Conservation (phyloP, 37 sponge, comb jelly and placozoan genomes). For the Chondrosia reniformis region DNA sequence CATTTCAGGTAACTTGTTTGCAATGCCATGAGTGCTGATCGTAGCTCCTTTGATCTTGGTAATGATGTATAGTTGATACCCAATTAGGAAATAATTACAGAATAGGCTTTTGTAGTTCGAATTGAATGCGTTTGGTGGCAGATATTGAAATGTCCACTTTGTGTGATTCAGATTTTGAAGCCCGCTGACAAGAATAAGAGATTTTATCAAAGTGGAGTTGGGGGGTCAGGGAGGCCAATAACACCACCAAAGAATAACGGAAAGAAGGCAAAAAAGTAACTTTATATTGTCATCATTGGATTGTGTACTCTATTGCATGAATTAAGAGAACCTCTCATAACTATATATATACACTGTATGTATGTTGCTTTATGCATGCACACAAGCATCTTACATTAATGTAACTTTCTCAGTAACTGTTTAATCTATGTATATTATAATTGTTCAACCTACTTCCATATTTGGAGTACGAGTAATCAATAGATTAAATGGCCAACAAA, state of each 20-base stretch:
- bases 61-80: too few species aligned
- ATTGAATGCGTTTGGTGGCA: too few species aligned
- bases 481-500: too few species aligned
- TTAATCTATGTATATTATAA: too few species aligned
- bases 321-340: not conserved
- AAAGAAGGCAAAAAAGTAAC: conserved; percentile 52
- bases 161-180: conserved; percentile 58
- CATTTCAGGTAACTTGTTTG: conserved; percentile 91
- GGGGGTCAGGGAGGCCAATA: conserved; percentile 32
- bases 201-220: conserved; percentile 20
- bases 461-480: too few species aligned
- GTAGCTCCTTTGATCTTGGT: too few species aligned
- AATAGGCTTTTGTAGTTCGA: too few species aligned
- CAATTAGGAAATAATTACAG: too few species aligned
- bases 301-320: not conserved
- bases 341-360: not conserved
- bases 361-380: not conserved
- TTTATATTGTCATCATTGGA: too few species aligned
- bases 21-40: too few species aligned
- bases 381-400: not conserved
- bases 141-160: too few species aligned
- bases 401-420: not conserved
- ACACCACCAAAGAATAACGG: conserved; percentile 61
- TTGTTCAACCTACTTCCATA: too few species aligned
- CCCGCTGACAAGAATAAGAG: conserved; percentile 62